Evolutionary conservation across 2,797 vertebrate species (phyloP).

Genomic region (Cyprinodon diabolis): DNA sequence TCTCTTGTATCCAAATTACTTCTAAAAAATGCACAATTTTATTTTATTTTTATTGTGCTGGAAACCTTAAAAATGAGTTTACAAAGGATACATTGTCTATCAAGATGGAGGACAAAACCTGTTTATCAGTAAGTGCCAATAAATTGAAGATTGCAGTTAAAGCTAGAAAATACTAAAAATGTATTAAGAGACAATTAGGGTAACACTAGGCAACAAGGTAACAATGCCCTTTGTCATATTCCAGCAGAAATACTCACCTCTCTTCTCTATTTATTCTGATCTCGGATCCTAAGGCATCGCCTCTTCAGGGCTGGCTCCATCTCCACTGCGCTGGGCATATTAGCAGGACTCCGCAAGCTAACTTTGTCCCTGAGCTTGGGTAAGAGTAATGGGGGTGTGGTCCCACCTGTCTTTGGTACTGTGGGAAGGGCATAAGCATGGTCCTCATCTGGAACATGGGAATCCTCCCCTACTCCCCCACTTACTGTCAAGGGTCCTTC

Average conservation of each 20-base stretch:
- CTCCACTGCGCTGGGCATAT: slow-evolving; percentile 85
- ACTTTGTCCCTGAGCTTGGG: slow-evolving; percentile 83
- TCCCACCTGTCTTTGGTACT: slow-evolving; percentile 91
- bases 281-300: slow-evolving; percentile 96
- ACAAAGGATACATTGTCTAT: no score
- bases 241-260: slow-evolving; percentile 61
- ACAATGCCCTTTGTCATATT: slow-evolving; percentile 15
- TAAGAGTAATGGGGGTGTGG: slow-evolving; percentile 72
- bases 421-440: slow-evolving; percentile 93
- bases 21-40: slow-evolving; percentile 1
- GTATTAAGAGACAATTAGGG: slow-evolving; percentile 15
- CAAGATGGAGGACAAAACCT: background rate
- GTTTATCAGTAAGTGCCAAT: background rate
- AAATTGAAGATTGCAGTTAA: background rate
- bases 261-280: slow-evolving; percentile 93
- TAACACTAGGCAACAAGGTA: background rate
- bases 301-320: slow-evolving; percentile 95
- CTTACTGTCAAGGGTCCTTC: slow-evolving; percentile 85
- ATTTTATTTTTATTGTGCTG: background rate
- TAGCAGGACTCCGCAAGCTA: slow-evolving; percentile 83
- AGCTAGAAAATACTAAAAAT: background rate
- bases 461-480: slow-evolving; percentile 77
- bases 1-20: background rate
- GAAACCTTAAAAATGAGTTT: background rate
- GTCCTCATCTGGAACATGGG: slow-evolving; percentile 85